These are phyloP conservation scores for Drosophila tristis DNA, from an alignment of 1,140 invertebrate genomes.

Conservation along the genomic window DNA sequence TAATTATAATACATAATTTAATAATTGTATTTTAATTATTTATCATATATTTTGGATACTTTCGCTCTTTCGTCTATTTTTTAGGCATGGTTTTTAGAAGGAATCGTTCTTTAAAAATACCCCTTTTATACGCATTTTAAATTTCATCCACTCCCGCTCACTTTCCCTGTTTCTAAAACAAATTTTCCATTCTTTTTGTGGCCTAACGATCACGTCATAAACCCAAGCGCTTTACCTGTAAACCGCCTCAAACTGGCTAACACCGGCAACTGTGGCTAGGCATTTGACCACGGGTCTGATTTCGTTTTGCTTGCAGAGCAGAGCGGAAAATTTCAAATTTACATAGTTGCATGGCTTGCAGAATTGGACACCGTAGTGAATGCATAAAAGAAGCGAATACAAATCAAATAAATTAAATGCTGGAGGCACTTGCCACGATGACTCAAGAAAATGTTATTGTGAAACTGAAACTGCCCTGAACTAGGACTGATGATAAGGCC, in stretches of 20 bases:
- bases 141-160: neutral
- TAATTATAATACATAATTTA: no score
- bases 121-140: neutral
- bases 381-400: neutral
- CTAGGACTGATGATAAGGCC: slow-evolving; percentile 53
- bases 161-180: neutral
- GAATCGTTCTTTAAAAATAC: neutral
- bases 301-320: slow-evolving; percentile 2
- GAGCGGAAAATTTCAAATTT: slow-evolving; percentile 34
- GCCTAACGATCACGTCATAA: neutral
- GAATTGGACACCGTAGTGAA: slow-evolving; percentile 24
- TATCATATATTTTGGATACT: neutral
- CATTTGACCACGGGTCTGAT: slow-evolving; percentile 1
- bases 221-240: neutral
- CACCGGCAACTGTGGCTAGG: slow-evolving; percentile 24
- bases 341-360: slow-evolving; percentile 19
- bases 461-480: slow-evolving; percentile 43
- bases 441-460: slow-evolving; percentile 3
- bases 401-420: neutral
- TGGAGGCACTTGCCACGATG: slow-evolving; percentile 8
- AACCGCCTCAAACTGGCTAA: slow-evolving; percentile 55
- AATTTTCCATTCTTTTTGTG: slow-evolving; percentile 8
- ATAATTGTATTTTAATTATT: neutral
- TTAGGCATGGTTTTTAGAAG: neutral
- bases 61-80: neutral